Base-by-base conservation (phyloP, 23 tunicate species). In the Phallusia fumigata region DNA sequence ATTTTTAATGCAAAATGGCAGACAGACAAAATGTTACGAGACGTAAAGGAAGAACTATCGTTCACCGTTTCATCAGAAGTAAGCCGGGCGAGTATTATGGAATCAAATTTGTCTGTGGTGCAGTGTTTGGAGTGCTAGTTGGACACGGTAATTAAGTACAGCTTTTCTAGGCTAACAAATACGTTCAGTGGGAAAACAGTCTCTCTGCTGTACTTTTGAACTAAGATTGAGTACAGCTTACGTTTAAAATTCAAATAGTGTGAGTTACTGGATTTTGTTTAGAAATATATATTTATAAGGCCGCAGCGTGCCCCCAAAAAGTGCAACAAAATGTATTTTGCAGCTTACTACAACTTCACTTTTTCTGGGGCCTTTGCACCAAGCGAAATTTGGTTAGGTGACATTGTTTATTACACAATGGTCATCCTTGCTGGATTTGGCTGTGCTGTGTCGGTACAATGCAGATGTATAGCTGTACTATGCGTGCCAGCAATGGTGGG, bases 401-500 rank as follows among this genome's bases (percentile, higher is more conserved):
- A 79, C 32, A 31, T 84, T 49, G 87, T 93, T 11, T 74, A 77
- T 35, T 84, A 86, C 78, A 36, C 40, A 21, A 32, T 88, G 0
- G 35, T 93, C 19, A 24, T 50, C 24, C 19, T 85, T 0, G 36
- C 89, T 15, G 35, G 87, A 11, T 34, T 88, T 52, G 92, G 87
- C 2, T 87, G 97, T 76, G 78, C 84, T 77, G 30, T 78, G 6
- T 93, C 97, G 11, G 79, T 88, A 69, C 97, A 93, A 40, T 80
- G 83, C 72, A 83, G 97, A 22, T 93, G 97, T 81, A 82, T 93
- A 12, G 93, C 83, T 19, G 85, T 84, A 44, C 80, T 93, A 22
- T 87, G 92, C 53, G n/a, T 88, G 12, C 97, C 97, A 44, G 77
- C 92, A 13, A 84, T 93, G 86, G 76, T 83, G 40, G 92, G 93